Base-by-base conservation (phyloP, 2,797 vertebrate species). In the Sebastes alutus region DNA sequence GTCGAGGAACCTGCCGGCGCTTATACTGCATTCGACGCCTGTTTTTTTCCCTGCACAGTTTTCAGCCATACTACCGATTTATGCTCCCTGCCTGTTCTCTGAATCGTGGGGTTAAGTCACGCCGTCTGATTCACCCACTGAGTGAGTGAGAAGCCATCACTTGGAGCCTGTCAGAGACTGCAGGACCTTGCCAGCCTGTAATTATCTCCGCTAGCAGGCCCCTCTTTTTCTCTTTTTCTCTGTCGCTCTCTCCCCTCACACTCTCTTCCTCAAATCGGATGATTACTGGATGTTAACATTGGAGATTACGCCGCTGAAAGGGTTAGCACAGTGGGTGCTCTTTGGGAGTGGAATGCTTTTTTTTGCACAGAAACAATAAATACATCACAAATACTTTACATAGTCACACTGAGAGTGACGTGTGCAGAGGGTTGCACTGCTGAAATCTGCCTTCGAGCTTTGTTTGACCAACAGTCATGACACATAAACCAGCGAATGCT, bases 211-310 rank as follows among this genome's bases (percentile, higher is more conserved):
- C 83, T 82, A 80, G 87, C 81, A 80, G 81, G 78, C 67, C 83
- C 66, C 25, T 3, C 38, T 42, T 42, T 42, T 42, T 42, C 38
- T 87, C 35, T 76, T 74, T 70, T 75, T 60, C 58, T 46, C 83
- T 69, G 79, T 75, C 65, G 18, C 80, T 76, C 80, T 75, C 70
- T 76, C 46, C 16, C 59, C 75, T 82, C 20, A 14, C 63, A 18
- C 86, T 83, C 83, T 72, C 83, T 73, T 3, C 59, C 88, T 87
- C 85, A 92, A 93, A 94, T 93, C 78, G 18, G 88, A 93, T 94
- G 88, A 95, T 94, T 94, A 87, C 87, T 83, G 87, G 87, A 90
- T 88, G 85, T 90, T 94, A 92, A 89, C 81, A 81, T 76, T 75
- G 87, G 77, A 86, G 89, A 94, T 93, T 87, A 89, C 78, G 69